A percentile compares a stretch with the other conserved stretches of the same genome.
phyloP scores from a whole-genome alignment of 2,797 vertebrate species.

The Protosalanx chinensis region DNA sequence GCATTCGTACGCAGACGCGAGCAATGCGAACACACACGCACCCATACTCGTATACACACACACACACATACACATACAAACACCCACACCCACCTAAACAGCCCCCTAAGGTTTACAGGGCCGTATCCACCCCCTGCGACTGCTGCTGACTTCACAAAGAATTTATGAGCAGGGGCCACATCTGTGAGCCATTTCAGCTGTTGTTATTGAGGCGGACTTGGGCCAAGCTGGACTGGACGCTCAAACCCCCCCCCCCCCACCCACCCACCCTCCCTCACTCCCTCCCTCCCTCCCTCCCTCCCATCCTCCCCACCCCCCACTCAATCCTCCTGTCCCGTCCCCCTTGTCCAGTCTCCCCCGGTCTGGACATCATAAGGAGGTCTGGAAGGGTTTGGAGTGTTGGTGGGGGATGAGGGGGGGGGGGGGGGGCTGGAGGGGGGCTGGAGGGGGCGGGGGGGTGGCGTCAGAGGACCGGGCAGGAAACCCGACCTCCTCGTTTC shows the following conservation, averaged over 20 bases:
- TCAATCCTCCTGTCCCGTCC: too few relatives aligned
- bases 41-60: too few relatives aligned
- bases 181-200: slow-evolving; percentile 71
- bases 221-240: slow-evolving; percentile 53
- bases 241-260: slow-evolving; percentile 1
- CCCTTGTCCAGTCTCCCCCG: too few relatives aligned
- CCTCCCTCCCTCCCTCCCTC: neutral
- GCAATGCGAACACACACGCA: neutral
- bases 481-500: slow-evolving; percentile 51
- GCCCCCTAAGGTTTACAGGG: slow-evolving; percentile 32
- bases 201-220: slow-evolving; percentile 58
- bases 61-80: neutral
- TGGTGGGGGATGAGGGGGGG: too few relatives aligned
- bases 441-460: slow-evolving; percentile 19
- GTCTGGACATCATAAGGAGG: slow-evolving; percentile 52
- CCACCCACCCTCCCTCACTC: too few relatives aligned
- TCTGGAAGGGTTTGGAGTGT: too few relatives aligned
- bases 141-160: slow-evolving; percentile 56
- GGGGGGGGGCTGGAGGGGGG: too few relatives aligned
- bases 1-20: too few relatives aligned
- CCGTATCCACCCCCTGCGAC: slow-evolving; percentile 15
- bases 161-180: slow-evolving; percentile 67
- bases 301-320: neutral
- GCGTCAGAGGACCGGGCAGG: slow-evolving; percentile 34
- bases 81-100: slow-evolving; percentile 22